phyloP scores from a whole-genome alignment of 2,113 vertebrate species.

The Vicugna pacos region DNA sequence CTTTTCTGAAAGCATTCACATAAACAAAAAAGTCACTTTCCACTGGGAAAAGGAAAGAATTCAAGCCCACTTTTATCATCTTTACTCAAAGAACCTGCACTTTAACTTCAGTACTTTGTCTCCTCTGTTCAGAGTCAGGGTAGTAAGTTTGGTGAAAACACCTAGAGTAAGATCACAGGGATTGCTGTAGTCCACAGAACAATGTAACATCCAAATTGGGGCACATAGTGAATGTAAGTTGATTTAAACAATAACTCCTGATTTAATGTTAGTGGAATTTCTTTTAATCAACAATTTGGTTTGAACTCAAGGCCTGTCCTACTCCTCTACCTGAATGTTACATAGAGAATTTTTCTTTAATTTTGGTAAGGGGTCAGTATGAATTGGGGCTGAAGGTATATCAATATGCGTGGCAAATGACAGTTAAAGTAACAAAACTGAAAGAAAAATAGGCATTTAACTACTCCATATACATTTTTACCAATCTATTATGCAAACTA shows the following conservation, averaged over 20 bases:
- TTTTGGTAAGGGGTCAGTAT: neutral
- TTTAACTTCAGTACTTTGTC: neutral
- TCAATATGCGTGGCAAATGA: constrained; percentile 28
- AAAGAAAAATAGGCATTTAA: constrained; percentile 55
- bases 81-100: constrained; percentile 4
- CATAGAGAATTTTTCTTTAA: neutral
- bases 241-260: neutral
- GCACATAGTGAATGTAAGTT: neutral
- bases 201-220: neutral
- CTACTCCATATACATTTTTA: neutral
- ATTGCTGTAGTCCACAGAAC: neutral
- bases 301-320: neutral
- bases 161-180: neutral
- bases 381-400: neutral
- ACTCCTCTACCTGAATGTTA: neutral
- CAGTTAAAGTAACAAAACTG: neutral
- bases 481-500: neutral
- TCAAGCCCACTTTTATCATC: neutral
- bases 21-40: constrained; percentile 46
- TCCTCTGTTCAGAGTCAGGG: neutral
- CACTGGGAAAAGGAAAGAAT: neutral
- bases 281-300: constrained; percentile 15
- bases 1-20: constrained; percentile 1
- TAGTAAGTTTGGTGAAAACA: neutral
- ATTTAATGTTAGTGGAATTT: neutral